Base-by-base conservation (phyloP, 2,113 vertebrate species). In the Rhabdornis inornatus region DNA sequence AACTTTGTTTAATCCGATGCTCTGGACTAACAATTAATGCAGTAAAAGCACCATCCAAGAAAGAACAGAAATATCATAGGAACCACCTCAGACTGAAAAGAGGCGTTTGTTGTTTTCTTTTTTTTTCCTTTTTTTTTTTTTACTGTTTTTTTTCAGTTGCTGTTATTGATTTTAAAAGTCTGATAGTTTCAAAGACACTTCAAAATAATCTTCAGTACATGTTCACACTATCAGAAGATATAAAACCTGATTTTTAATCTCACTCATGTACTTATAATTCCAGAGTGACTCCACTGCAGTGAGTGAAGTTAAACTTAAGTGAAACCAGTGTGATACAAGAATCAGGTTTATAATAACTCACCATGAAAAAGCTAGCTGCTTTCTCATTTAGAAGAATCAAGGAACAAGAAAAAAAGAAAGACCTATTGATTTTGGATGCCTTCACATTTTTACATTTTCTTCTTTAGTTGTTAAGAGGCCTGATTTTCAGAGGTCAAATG, bases 1-100 rank as follows among this genome's bases (percentile, higher is more conserved):
- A 97, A 90, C 82, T 86, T 65, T 92, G 72, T 91, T 96, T 92
- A 77, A 95, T 92, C 44, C 37, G 76, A 96, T 37, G 92, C 59
- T 77, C 78, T 93, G 95, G 94, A 93, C 50, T 83, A 96, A 96
- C 90, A 92, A 89, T 88, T 90, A 96, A 96, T 95, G 94, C 94
- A 92, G 88, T 95, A 87, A 97, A 98, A 98, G 97, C 97, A 98
- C 97, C 96, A 96, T 94, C 89, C 87, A 96, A 92, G 89, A 94
- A 78, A 94, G 45, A 96, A 95, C 89, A 94, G 91, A 92, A 95
- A 88, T 82, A 90, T 68, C 56, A 53, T 49, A 93, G 80, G 86
- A 95, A 95, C 50, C 72, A 97, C 78, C 42, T 93, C 82, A 91
- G 86, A 94, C 79, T 94, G 72, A 89, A 95, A 94, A 92, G 90